Base-by-base conservation (phyloP, 2,888 invertebrate species). In the Acrobasis suavella region DNA sequence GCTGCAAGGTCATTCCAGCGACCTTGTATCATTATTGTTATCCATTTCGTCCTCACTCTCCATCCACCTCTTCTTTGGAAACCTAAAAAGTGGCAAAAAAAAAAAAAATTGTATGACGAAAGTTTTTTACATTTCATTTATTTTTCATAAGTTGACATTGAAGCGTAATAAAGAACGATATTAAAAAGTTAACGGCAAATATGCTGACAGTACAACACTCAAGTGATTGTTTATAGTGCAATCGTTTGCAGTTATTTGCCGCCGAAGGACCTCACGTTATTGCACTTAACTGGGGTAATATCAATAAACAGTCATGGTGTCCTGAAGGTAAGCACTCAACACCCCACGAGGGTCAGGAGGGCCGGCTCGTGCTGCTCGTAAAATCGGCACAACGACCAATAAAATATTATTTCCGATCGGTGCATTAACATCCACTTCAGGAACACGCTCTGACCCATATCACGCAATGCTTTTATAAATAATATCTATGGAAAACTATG, bases 321-420 rank as follows among this genome's bases (percentile, higher is more conserved):
- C 46, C 46, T 46, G 46, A 46, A n/a, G 46, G 46, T n/a, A 46
- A n/a, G 46, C 46, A 46, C 46, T 46, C 46, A 42, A 42, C 42
- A 42, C 42, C 10, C 14, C 42, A 7, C 39, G 14, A 42, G 42
- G 42, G 42, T 42, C 39, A 39, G 9, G 42, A 42, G 46, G 46
- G 46, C 46, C 46, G 7, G 14, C 46, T 3, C 12, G 14, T 12
- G 46, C 46, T n/a, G 14, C 6, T 39, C 55, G 12, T 55, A 39
- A 55, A 55, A 39, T 39, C 52, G 22, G 37, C 52, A 52, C 32
- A 15, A 55, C 52, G n/a, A 38, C 16, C 39, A 55, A 55, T 55
- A 55, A 55, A 55, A 55, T 55, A 55, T 55, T 39, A 55, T 55
- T 55, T 55, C 55, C 39, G 15, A 55, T 55, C 38, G 55, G 38